A percentile compares a stretch with the other conserved stretches of the same genome.
phyloP scores from a whole-genome alignment of 2,888 invertebrate genomes.

The Cryptops parisi region DNA sequence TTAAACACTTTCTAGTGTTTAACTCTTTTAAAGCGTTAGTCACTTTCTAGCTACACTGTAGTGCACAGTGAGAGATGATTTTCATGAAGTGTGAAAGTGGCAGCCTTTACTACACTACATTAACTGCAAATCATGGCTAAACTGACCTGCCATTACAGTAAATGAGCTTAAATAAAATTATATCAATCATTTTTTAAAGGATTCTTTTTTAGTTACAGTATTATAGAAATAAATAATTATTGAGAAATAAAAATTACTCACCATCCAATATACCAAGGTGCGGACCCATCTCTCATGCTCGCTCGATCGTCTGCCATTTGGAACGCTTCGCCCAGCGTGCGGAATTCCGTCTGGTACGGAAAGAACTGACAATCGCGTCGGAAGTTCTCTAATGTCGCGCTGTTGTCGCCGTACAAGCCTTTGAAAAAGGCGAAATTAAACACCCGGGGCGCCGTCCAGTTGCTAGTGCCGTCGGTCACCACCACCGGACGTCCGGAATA shows the following conservation, averaged over 20 bases:
- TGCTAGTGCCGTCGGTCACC: slow-evolving; percentile 60
- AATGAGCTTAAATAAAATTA: no score
- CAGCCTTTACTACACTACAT: no score
- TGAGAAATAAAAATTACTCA: slow-evolving; percentile 32
- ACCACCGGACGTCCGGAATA: slow-evolving; percentile 68
- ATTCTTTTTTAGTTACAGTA: no score
- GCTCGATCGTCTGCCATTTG: slow-evolving; percentile 59
- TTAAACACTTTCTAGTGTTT: no score
- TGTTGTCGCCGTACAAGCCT: slow-evolving; percentile 42
- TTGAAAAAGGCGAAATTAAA: slow-evolving; percentile 76
- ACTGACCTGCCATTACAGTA: no score
- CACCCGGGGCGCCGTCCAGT: slow-evolving; percentile 62
- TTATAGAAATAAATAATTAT: no score
- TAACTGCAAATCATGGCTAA: no score
- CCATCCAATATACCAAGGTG: slow-evolving; percentile 61
- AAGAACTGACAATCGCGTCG: slow-evolving; percentile 71
- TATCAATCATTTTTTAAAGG: no score
- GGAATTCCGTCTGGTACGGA: slow-evolving; percentile 75
- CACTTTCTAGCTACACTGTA: no score
- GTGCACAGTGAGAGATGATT: no score
- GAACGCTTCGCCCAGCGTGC: slow-evolving; percentile 61
- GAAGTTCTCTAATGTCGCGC: slow-evolving; percentile 27
- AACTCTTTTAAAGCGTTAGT: no score
- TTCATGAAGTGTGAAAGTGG: no score
- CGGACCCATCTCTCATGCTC: slow-evolving; percentile 41